Conservation (phyloP, 2,888 invertebrate species). For the Papilio demoleus region DNA sequence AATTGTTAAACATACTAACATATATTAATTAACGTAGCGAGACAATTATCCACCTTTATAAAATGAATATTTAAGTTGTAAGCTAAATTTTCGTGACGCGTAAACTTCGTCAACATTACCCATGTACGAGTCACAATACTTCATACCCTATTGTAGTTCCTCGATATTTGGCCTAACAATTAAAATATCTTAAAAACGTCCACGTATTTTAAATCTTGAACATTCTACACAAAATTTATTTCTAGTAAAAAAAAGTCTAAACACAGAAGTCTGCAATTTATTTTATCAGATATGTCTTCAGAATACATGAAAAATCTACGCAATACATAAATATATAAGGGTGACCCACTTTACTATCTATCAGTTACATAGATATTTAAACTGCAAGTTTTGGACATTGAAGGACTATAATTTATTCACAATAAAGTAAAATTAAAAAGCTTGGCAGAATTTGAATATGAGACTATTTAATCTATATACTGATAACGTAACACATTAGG, state of each 20-base stretch:
- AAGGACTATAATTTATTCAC: conserved; percentile 7
- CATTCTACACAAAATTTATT: conserved; percentile 18
- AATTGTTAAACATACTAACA: conserved; percentile 36
- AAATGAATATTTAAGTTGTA: conserved; percentile 20
- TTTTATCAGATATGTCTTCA: conserved; percentile 18
- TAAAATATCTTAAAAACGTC: neutral
- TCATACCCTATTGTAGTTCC: conserved; percentile 5
- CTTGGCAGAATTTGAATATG: conserved; percentile 29
- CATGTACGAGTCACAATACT: conserved; percentile 21
- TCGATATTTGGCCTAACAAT: conserved; percentile 25
- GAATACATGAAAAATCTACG: conserved; percentile 9
- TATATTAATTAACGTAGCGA: conserved; percentile 36
- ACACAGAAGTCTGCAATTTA: neutral
- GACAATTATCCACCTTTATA: conserved; percentile 25
- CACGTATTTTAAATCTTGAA: conserved; percentile 14
- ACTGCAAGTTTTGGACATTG: conserved; percentile 11
- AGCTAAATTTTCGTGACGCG: conserved; percentile 23
- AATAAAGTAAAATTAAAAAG: conserved; percentile 29
- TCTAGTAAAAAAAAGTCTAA: neutral
- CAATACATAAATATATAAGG: neutral
- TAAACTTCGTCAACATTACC: conserved; percentile 24
- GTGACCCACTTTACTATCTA: conserved; percentile 2
- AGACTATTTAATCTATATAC: conserved; percentile 34
- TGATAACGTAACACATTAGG: conserved; percentile 37
- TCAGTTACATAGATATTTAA: neutral